Conservation (phyloP, 2,888 invertebrate species). For the Agrotis ipsilon region DNA sequence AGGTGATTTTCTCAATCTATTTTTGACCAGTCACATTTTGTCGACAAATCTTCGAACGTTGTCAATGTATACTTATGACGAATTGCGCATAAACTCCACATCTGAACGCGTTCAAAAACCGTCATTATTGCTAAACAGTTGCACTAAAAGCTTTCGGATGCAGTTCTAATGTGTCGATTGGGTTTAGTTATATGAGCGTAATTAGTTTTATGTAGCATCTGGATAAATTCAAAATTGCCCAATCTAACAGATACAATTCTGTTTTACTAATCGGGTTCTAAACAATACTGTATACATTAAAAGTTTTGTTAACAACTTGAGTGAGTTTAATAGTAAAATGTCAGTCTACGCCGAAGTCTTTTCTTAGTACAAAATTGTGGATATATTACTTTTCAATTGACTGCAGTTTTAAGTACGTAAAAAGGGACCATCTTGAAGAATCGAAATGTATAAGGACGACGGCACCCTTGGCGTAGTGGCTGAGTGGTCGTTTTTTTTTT, state of each 20-base stretch:
- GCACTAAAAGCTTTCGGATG: background rate
- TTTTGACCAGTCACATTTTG: background rate
- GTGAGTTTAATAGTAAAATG: background rate
- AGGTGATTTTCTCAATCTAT: background rate
- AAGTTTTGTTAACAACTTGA: slow-evolving; percentile 1
- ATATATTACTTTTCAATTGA: background rate
- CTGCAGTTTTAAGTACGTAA: background rate
- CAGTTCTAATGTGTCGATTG: too few relatives aligned
- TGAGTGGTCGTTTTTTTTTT: too few relatives aligned
- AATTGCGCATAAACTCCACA: background rate
- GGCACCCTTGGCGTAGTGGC: too few relatives aligned
- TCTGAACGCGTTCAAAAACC: background rate
- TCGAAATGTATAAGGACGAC: too few relatives aligned
- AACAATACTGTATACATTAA: slow-evolving; percentile 6
- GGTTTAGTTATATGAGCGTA: background rate
- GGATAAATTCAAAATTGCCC: slow-evolving; percentile 21
- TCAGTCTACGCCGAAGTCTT: background rate
- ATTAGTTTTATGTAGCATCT: background rate
- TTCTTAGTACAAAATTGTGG: background rate
- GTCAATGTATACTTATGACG: background rate
- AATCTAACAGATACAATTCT: background rate
- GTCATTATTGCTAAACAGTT: background rate
- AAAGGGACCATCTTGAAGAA: background rate
- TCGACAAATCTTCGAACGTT: background rate
- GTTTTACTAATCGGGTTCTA: background rate